Percentiles rank a stretch among this genome's conserved stretches.
phyloP scores from a whole-genome alignment of 2,888 invertebrate species.

The Acronicta psi region DNA sequence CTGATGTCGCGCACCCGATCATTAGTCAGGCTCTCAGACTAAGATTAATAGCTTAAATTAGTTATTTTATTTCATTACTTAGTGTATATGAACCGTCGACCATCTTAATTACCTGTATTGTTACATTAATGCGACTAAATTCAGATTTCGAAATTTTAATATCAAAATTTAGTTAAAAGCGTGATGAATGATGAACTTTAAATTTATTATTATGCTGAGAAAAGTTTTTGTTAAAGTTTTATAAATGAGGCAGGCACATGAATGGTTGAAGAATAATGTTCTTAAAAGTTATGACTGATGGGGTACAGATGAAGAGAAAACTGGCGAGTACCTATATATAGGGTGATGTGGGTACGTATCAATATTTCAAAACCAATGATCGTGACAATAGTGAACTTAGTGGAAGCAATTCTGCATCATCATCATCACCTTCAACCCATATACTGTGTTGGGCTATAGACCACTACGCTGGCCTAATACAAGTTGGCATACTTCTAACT shows the following conservation, averaged over 20 bases:
- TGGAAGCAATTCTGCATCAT: no score
- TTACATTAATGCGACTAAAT: slow-evolving; percentile 27
- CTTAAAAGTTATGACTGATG: background rate
- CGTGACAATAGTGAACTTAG: no score
- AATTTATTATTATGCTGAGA: background rate
- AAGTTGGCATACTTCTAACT: no score
- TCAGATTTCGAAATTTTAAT: slow-evolving; percentile 14
- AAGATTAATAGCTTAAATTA: slow-evolving; percentile 38
- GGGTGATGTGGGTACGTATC: no score
- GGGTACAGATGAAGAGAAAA: background rate
- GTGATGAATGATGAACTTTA: slow-evolving; percentile 17
- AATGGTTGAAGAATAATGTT: background rate
- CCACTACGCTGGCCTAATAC: no score
- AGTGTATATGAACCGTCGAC: slow-evolving; percentile 25
- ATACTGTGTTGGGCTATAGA: no score
- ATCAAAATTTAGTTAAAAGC: slow-evolving; percentile 17
- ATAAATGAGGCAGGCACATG: background rate
- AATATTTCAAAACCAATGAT: no score
- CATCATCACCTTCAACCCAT: no score
- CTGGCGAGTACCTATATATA: no score
- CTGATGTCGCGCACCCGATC: slow-evolving; percentile 36
- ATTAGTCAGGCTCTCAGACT: slow-evolving; percentile 36
- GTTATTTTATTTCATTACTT: slow-evolving; percentile 52
- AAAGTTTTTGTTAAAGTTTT: background rate
- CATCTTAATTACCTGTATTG: slow-evolving; percentile 44